phyloP scores from a whole-genome alignment of 1,140 invertebrate species.

The Leguminivora glycinivorella region DNA sequence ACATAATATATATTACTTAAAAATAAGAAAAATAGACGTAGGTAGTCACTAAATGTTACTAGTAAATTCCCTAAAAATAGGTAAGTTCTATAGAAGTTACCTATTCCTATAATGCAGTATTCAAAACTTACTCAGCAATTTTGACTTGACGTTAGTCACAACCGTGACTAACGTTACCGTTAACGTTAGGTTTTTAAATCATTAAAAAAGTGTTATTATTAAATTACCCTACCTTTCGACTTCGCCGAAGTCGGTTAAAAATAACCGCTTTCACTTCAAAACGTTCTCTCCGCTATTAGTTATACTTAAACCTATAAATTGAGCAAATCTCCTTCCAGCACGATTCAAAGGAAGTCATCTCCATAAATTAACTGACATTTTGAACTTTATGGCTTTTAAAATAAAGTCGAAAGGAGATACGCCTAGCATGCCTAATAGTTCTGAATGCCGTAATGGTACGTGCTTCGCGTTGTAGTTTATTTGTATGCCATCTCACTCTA shows the following conservation, averaged over 20 bases:
- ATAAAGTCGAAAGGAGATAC: neutral
- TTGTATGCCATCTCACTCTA: neutral
- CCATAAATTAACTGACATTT: neutral
- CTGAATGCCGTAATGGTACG: conserved; percentile 11
- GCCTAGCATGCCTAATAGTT: conserved; percentile 7
- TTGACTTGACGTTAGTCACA: too few species aligned
- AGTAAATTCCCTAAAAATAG: too few species aligned
- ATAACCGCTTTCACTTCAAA: neutral
- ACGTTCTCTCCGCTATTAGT: conserved; percentile 3
- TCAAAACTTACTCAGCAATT: too few species aligned
- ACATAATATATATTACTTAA: neutral
- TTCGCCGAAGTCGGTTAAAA: neutral
- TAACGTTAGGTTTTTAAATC: too few species aligned
- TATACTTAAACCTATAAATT: conserved; percentile 15
- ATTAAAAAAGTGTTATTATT: too few species aligned
- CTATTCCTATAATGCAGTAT: too few species aligned
- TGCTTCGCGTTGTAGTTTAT: conserved; percentile 25
- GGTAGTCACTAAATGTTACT: too few species aligned
- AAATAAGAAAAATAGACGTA: too few species aligned
- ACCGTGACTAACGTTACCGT: too few species aligned
- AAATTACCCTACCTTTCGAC: neutral
- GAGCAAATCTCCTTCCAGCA: conserved; percentile 6
- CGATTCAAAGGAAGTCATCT: neutral
- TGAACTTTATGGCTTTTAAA: neutral
- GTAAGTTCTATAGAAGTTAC: too few species aligned